Percentiles rank a stretch among this genome's conserved stretches.
Conservation (phyloP, 37 sponge, comb jelly and placozoan genomes). For the Lycopodina hypogea region DNA sequence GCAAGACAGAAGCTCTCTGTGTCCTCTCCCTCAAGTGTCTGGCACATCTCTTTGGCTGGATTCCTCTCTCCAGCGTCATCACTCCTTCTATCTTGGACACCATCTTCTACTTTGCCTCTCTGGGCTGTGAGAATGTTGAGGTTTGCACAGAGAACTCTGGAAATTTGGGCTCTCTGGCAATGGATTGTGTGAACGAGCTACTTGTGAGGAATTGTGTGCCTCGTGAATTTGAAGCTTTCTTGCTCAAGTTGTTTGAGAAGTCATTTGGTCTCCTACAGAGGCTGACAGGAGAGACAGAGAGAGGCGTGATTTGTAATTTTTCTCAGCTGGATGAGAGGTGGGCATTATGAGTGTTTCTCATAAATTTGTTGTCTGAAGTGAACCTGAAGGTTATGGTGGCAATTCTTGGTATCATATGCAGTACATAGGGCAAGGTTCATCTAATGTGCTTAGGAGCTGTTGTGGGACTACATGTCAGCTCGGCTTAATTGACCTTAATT, state of each 20-base stretch:
- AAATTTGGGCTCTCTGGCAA: conserved; percentile 64
- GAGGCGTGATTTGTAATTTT: conserved; percentile 26
- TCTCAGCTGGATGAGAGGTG: conserved; percentile 70
- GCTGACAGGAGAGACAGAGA: conserved; percentile 50
- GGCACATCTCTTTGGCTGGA: conserved; percentile 80
- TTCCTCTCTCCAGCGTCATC: conserved; percentile 60
- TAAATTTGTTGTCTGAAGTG: not conserved
- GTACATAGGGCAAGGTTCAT: no score
- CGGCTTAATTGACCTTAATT: no score
- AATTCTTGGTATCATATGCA: no score
- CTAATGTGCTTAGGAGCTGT: no score
- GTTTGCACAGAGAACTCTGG: conserved; percentile 48
- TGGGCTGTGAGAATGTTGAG: conserved; percentile 64
- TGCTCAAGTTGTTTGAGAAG: conserved; percentile 76
- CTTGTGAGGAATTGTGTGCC: conserved; percentile 72
- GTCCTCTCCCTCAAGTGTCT: conserved; percentile 55
- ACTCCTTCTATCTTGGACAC: conserved; percentile 55
- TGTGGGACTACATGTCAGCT: no score
- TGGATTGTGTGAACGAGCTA: conserved; percentile 79
- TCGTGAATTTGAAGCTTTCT: conserved; percentile 58
- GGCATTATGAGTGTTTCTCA: not conserved
- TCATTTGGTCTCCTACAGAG: conserved; percentile 56
- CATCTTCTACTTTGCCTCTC: conserved; percentile 68
- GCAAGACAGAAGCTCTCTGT: conserved; percentile 48
- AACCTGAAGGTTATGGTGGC: not conserved